phyloP scores from a whole-genome alignment of 1,140 invertebrate genomes.

The Acyrthosiphon pisum region DNA sequence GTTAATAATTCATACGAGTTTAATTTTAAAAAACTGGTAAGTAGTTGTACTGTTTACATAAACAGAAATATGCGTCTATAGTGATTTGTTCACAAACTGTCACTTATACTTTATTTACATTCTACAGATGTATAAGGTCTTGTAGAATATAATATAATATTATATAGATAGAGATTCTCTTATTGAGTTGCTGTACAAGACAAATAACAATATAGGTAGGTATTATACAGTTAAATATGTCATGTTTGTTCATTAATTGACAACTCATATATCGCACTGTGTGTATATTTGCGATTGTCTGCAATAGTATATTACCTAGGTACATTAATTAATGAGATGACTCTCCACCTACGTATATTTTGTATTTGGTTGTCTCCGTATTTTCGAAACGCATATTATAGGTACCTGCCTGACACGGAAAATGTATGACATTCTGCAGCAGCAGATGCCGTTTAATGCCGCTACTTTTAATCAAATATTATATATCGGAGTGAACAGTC shows the following conservation, averaged over 20 bases:
- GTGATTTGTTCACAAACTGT: slow-evolving; percentile 16
- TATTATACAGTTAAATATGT: neutral
- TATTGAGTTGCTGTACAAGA: neutral
- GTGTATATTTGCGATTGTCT: neutral
- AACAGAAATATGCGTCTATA: neutral
- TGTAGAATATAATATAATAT: neutral
- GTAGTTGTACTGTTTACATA: neutral
- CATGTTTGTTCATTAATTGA: neutral
- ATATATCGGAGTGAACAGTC: neutral
- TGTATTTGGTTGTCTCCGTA: neutral
- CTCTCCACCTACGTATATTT: neutral
- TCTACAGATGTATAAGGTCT: neutral
- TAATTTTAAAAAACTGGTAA: too few species aligned
- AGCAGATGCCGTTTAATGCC: neutral
- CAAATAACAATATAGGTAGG: neutral
- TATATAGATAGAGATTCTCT: neutral
- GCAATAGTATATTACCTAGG: too few species aligned
- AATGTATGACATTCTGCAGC: neutral
- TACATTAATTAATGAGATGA: neutral
- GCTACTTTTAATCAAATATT: neutral
- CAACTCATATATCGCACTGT: neutral
- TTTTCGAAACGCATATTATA: neutral
- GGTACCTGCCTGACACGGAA: too few species aligned
- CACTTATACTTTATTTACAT: neutral
- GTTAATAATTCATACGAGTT: too few species aligned